Evolutionary conservation across 2,797 vertebrate genomes (phyloP).

Genomic region (Nyctalus aviator): DNA sequence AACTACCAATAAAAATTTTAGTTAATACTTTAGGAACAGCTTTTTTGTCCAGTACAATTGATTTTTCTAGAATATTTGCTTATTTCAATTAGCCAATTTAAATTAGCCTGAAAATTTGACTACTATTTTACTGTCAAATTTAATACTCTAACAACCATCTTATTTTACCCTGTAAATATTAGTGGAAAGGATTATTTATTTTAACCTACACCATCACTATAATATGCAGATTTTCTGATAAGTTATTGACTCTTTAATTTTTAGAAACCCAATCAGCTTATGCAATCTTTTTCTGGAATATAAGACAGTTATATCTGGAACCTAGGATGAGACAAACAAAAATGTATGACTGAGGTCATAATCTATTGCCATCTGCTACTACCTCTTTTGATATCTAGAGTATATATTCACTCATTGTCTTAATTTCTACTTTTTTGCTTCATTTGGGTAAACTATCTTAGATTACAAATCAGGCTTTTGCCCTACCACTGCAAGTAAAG

Average conservation of each 20-base stretch:
- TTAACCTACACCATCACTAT: neutral
- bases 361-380: neutral
- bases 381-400: neutral
- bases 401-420: neutral
- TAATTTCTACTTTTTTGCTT: conserved; percentile 24
- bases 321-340: neutral
- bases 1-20: too few species aligned
- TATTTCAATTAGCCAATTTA: too few species aligned
- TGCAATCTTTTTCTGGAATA: neutral
- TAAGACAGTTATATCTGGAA: neutral
- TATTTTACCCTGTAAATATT: too few species aligned
- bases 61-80: too few species aligned
- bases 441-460: neutral
- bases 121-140: too few species aligned
- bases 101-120: too few species aligned
- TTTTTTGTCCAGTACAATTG: too few species aligned
- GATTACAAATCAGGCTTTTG: neutral
- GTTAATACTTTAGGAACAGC: too few species aligned
- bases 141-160: too few species aligned
- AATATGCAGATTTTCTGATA: neutral
- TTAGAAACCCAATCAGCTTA: conserved; percentile 4
- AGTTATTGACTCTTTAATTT: neutral
- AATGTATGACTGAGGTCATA: neutral
- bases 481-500: neutral
- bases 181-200: neutral